These are phyloP conservation scores for Anastatus disparis DNA, from an alignment of 1,140 invertebrate genomes.

Conservation along the genomic window DNA sequence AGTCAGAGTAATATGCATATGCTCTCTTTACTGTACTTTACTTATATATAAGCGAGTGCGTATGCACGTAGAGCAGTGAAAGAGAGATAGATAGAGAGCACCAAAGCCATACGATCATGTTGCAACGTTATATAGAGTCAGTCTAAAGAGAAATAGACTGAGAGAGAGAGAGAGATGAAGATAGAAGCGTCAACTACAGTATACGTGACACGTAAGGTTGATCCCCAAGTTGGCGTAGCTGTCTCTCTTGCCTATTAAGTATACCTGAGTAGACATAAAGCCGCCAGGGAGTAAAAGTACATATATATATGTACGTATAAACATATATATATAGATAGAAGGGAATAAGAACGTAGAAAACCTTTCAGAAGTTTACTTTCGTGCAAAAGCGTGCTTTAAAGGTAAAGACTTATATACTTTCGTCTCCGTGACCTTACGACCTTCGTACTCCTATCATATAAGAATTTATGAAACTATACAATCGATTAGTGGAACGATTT, in stretches of 20 bases:
- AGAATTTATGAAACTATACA: no score
- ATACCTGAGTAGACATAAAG: conserved; percentile 46
- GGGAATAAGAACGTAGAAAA: neutral
- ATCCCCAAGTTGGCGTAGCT: conserved; percentile 25
- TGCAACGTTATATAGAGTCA: no score
- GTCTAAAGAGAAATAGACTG: no score
- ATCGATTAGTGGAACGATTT: neutral
- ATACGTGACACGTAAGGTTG: conserved; percentile 50
- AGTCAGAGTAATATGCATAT: no score
- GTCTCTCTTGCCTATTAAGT: conserved; percentile 48
- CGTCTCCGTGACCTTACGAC: neutral
- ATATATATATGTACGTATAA: neutral
- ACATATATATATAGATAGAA: neutral
- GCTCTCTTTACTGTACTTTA: no score
- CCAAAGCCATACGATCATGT: no score
- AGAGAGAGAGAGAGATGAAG: conserved; percentile 26
- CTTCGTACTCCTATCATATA: neutral
- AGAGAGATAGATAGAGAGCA: no score
- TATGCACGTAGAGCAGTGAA: no score
- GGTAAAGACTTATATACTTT: neutral
- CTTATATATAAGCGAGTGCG: no score
- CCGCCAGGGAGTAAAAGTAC: conserved; percentile 25
- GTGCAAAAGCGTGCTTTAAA: neutral
- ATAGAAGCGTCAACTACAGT: conserved; percentile 25
- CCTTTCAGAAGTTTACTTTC: conserved; percentile 2